These are phyloP conservation scores for Psilopogon haemacephalus DNA, from an alignment of 2,113 vertebrate genomes.

Conservation along the genomic window DNA sequence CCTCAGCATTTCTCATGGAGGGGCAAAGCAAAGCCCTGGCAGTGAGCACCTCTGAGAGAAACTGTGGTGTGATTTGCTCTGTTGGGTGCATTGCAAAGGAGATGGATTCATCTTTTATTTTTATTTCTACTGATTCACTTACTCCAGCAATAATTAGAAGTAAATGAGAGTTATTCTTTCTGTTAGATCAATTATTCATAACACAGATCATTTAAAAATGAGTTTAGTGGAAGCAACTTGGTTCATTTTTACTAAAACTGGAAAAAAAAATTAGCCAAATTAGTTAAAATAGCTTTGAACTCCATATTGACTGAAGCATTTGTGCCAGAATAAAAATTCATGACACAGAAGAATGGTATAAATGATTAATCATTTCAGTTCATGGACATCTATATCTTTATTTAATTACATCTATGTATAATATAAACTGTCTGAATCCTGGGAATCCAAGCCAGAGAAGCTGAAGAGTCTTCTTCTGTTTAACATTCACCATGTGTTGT, in stretches of 20 bases:
- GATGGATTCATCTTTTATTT: neutral
- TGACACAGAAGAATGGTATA: slow-evolving; percentile 10
- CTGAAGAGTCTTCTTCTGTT: slow-evolving; percentile 52
- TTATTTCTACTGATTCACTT: neutral
- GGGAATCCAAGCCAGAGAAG: slow-evolving; percentile 56
- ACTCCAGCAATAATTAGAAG: neutral
- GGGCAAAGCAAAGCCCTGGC: neutral
- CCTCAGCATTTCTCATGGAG: neutral
- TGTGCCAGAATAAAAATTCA: slow-evolving; percentile 59
- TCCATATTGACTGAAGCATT: slow-evolving; percentile 53
- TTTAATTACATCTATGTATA: slow-evolving; percentile 52
- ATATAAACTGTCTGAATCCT: slow-evolving; percentile 49
- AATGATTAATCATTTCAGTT: slow-evolving; percentile 51
- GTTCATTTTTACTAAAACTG: slow-evolving; percentile 40
- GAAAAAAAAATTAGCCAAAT: slow-evolving; percentile 55
- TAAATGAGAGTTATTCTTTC: slow-evolving; percentile 29
- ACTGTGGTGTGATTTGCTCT: neutral
- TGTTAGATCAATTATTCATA: slow-evolving; percentile 47
- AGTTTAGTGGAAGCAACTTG: neutral
- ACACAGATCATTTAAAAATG: neutral
- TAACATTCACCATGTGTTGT: slow-evolving; percentile 69
- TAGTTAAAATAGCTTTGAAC: slow-evolving; percentile 59
- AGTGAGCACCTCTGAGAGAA: neutral
- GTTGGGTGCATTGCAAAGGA: neutral
- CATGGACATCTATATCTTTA: slow-evolving; percentile 49